Evolutionary conservation across 1,140 invertebrate species (phyloP).

Genomic region (Lysiphlebus fabarum): DNA sequence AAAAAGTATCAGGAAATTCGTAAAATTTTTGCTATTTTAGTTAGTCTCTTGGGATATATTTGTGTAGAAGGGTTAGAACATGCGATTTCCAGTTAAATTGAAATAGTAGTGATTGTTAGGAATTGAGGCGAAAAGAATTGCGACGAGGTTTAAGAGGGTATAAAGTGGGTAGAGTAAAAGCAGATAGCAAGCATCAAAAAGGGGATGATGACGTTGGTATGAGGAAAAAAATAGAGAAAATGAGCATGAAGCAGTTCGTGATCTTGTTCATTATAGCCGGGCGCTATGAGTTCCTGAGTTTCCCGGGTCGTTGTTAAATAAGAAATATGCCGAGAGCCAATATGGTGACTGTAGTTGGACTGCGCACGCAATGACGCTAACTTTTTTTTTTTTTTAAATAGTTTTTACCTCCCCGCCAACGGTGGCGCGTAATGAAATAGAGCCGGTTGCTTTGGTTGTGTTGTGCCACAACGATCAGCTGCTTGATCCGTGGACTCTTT

Average conservation of each 20-base stretch:
- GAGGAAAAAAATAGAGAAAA: background rate
- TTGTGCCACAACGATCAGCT: background rate
- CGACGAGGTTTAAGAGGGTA: no score
- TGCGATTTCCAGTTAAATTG: no score
- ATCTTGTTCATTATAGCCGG: slow-evolving; percentile 6
- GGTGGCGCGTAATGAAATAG: background rate
- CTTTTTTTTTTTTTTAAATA: background rate
- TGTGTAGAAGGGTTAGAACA: no score
- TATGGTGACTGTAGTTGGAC: background rate
- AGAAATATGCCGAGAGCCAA: background rate
- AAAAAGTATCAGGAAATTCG: no score
- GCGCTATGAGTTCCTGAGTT: no score
- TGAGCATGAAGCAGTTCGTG: background rate
- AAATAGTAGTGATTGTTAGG: no score
- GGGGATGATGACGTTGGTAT: background rate
- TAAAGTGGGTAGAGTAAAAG: no score
- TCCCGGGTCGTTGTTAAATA: no score
- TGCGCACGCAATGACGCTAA: slow-evolving; percentile 1
- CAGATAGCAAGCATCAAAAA: background rate
- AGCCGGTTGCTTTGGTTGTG: background rate
- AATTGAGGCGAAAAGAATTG: no score
- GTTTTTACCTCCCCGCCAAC: background rate
- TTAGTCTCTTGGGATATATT: no score
- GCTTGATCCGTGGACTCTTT: background rate
- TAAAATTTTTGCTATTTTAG: no score